Percentiles rank a stretch among this genome's conserved stretches.
Evolutionary conservation across 2,113 vertebrate genomes (phyloP).

Genomic region (Arenaria interpres): DNA sequence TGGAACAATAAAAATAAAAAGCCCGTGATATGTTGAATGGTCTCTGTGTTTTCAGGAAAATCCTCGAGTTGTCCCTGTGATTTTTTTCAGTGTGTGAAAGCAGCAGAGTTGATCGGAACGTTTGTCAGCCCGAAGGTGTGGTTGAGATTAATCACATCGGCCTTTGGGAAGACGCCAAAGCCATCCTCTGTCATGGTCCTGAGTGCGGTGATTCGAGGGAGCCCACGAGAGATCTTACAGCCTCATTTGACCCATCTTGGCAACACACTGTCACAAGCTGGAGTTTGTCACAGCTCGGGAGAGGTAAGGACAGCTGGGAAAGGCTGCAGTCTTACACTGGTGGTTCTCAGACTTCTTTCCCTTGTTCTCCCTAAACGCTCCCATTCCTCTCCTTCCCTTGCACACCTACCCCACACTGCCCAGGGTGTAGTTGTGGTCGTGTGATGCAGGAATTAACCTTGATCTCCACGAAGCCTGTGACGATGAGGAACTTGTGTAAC

Average conservation of each 20-base stretch:
- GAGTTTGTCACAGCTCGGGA: slow-evolving; percentile 82
- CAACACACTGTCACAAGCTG: slow-evolving; percentile 69
- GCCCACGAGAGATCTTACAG: slow-evolving; percentile 74
- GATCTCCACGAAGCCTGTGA: slow-evolving; percentile 1
- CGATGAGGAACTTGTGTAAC: background rate
- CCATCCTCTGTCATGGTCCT: slow-evolving; percentile 84
- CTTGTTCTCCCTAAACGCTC: background rate
- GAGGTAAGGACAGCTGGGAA: slow-evolving; percentile 78
- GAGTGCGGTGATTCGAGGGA: slow-evolving; percentile 80
- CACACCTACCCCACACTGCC: background rate
- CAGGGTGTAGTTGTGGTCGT: fast-evolving
- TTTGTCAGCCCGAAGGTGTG: slow-evolving; percentile 89
- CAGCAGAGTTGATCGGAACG: slow-evolving; percentile 84
- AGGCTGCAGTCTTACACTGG: background rate
- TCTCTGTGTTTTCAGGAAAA: background rate
- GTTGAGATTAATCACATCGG: slow-evolving; percentile 82
- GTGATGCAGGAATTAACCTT: slow-evolving; percentile 35
- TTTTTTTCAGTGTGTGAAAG: slow-evolving; percentile 78
- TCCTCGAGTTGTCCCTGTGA: background rate
- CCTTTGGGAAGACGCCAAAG: slow-evolving; percentile 75
- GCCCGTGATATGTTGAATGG: background rate
- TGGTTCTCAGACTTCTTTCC: background rate
- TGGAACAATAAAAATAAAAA: background rate
- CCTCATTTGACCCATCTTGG: slow-evolving; percentile 81
- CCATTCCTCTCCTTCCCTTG: background rate